phyloP scores from a whole-genome alignment of 2,888 invertebrate species.

The Salticus scenicus region DNA sequence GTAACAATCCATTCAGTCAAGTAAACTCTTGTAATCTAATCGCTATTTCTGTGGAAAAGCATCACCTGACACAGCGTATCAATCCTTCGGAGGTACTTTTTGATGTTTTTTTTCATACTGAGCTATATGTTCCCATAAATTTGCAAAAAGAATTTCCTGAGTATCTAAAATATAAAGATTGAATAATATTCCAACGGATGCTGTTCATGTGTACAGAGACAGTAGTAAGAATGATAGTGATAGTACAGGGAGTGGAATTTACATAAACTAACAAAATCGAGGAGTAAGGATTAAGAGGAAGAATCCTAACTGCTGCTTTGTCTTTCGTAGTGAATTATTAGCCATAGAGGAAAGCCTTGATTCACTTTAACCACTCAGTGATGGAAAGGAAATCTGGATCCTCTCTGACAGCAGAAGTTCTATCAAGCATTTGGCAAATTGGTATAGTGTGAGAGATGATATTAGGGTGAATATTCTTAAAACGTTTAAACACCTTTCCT shows the following conservation, averaged over 20 bases:
- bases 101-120: not conserved
- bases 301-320: too few relatives aligned
- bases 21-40: not conserved
- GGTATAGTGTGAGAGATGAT: too few relatives aligned
- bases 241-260: not conserved
- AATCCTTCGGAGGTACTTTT: not conserved
- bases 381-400: conserved; percentile 4
- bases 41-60: too few relatives aligned
- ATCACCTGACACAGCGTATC: not conserved
- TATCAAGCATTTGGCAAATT: not conserved
- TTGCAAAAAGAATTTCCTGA: not conserved
- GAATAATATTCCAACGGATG: not conserved
- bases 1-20: not conserved
- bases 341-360: conserved; percentile 1
- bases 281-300: too few relatives aligned
- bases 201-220: not conserved
- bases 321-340: not conserved
- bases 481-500: too few relatives aligned
- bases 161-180: not conserved
- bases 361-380: not conserved
- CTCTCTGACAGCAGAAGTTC: not conserved
- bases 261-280: too few relatives aligned
- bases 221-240: not conserved
- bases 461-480: too few relatives aligned
- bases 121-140: not conserved